Conservation (phyloP, 2,888 invertebrate species). For the Lasioglossum oenotherae region DNA sequence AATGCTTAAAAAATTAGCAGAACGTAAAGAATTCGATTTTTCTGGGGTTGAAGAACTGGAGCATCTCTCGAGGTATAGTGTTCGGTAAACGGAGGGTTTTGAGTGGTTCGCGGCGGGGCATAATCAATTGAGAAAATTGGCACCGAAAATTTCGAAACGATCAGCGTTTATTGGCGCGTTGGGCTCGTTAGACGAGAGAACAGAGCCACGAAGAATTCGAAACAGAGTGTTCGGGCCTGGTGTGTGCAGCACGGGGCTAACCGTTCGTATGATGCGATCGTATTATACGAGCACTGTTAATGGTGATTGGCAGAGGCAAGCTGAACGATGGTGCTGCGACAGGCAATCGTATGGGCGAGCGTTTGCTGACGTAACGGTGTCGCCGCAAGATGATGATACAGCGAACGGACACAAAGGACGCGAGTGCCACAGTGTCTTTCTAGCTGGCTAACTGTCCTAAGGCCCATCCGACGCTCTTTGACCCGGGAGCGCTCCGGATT, state of each 20-base stretch:
- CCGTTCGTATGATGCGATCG: conserved; percentile 11
- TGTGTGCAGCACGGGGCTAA: not conserved
- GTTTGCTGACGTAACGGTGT: conserved; percentile 15
- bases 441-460: not conserved
- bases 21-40: not conserved
- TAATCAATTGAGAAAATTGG: conserved; percentile 12
- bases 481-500: not conserved
- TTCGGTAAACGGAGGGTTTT: not conserved
- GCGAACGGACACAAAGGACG: conserved; percentile 11
- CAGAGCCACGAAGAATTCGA: conserved; percentile 8
- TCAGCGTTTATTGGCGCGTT: conserved; percentile 12
- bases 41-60: not conserved
- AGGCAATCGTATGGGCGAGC: conserved; percentile 12
- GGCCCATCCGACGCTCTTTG: not conserved
- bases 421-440: not conserved
- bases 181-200: not conserved
- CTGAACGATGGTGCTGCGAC: conserved; percentile 6
- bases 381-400: conserved; percentile 13
- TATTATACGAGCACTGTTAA: conserved; percentile 13
- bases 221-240: not conserved
- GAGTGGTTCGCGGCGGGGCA: not conserved
- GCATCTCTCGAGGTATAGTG: not conserved
- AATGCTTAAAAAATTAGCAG: no score
- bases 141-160: conserved; percentile 15
- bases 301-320: conserved; percentile 15